Conservation (phyloP, 1,140 invertebrate species). For the Leptonema lineaticorne region DNA sequence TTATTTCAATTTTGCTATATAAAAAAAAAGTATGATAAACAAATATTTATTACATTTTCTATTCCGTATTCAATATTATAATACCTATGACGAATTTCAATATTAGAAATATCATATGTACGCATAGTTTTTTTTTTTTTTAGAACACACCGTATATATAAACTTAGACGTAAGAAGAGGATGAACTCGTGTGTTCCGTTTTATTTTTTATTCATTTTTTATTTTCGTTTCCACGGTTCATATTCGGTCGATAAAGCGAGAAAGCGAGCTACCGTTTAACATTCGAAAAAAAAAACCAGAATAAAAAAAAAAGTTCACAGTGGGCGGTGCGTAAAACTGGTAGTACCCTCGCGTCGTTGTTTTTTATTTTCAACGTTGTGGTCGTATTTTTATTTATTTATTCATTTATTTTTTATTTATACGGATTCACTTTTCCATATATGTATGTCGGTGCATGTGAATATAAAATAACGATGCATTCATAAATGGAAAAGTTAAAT, state of each 20-base stretch:
- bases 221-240: background rate
- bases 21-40: no score
- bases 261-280: conserved; percentile 29
- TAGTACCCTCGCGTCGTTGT: background rate
- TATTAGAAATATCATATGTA: no score
- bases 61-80: no score
- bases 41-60: no score
- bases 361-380: background rate
- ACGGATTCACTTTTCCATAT: background rate
- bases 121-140: no score
- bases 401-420: conserved; percentile 9
- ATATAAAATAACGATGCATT: no score
- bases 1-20: no score
- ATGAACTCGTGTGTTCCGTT: background rate
- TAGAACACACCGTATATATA: background rate
- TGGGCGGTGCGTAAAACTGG: conserved; percentile 27
- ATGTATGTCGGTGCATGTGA: background rate
- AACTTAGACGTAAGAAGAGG: background rate
- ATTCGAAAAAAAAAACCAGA: background rate
- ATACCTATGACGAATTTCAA: no score
- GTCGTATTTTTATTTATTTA: conserved; percentile 8
- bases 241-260: conserved; percentile 16
- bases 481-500: no score
- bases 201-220: conserved; percentile 2
- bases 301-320: conserved; percentile 11